phyloP scores from a whole-genome alignment of 2,113 vertebrate species.

The Raja brachyura region DNA sequence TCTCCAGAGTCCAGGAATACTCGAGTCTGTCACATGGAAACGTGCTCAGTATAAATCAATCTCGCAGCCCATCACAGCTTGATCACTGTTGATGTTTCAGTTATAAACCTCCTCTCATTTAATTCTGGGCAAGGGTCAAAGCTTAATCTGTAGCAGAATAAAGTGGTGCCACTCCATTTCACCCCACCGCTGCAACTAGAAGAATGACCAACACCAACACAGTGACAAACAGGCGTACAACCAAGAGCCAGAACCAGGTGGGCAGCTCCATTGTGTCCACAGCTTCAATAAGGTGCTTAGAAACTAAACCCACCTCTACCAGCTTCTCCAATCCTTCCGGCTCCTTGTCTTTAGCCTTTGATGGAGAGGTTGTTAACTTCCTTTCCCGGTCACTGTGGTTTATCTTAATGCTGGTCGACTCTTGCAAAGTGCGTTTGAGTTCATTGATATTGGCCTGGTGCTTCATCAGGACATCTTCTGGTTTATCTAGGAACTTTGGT shows the following conservation, averaged over 20 bases:
- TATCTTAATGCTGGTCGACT: conserved; percentile 86
- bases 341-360: conserved; percentile 64
- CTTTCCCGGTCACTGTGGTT: conserved; percentile 75
- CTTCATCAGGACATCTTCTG: conserved; percentile 88
- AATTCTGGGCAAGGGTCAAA: neutral
- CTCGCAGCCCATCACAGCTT: too few species aligned
- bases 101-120: neutral
- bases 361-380: conserved; percentile 76
- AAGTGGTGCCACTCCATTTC: neutral
- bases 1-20: neutral
- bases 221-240: conserved; percentile 6
- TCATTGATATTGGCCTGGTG: conserved; percentile 99
- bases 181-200: neutral
- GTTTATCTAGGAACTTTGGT: conserved; percentile 87
- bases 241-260: neutral
- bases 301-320: conserved; percentile 56
- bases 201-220: neutral
- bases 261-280: neutral
- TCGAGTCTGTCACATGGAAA: too few species aligned
- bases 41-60: neutral
- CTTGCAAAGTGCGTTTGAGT: conserved; percentile 86
- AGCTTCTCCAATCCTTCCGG: conserved; percentile 72
- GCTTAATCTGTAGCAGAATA: neutral
- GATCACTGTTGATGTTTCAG: neutral
- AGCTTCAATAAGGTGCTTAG: neutral